These are phyloP conservation scores for Drosophila robusta DNA, from an alignment of 2,888 invertebrate genomes.

Conservation along the genomic window DNA sequence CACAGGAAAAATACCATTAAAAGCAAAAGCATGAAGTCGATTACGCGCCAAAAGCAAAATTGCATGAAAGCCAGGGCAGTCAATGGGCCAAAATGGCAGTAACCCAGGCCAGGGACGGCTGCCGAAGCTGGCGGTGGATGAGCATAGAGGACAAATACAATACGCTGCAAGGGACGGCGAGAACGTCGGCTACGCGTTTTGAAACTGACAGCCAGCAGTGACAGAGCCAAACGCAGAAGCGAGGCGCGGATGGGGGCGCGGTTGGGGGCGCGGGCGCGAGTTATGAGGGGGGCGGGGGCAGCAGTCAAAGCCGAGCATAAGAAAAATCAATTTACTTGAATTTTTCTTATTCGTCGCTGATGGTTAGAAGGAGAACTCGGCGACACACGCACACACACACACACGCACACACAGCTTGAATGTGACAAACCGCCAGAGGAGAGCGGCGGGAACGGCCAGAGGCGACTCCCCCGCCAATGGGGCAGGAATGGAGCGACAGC, in stretches of 20 bases:
- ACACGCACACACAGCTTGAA: slow-evolving; percentile 55
- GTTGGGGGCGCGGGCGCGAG: neutral
- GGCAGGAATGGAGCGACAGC: slow-evolving; percentile 52
- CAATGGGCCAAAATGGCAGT: slow-evolving; percentile 52
- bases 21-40: slow-evolving; percentile 81
- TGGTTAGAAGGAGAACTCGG: slow-evolving; percentile 48
- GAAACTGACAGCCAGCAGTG: slow-evolving; percentile 64
- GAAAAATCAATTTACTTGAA: slow-evolving; percentile 81
- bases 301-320: slow-evolving; percentile 65
- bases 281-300: neutral
- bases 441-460: neutral
- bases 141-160: slow-evolving; percentile 47
- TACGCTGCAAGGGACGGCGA: slow-evolving; percentile 37
- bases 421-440: slow-evolving; percentile 66
- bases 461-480: slow-evolving; percentile 13
- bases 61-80: slow-evolving; percentile 59
- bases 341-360: slow-evolving; percentile 64
- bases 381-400: slow-evolving; percentile 49
- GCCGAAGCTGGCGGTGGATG: slow-evolving; percentile 18
- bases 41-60: slow-evolving; percentile 79
- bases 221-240: slow-evolving; percentile 11
- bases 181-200: slow-evolving; percentile 48
- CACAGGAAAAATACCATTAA: slow-evolving; percentile 82
- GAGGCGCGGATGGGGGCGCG: neutral
- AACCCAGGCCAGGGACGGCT: slow-evolving; percentile 19